Evolutionary conservation across 2,888 invertebrate genomes (phyloP).

Genomic region (Acanthosepion lycidas): DNA sequence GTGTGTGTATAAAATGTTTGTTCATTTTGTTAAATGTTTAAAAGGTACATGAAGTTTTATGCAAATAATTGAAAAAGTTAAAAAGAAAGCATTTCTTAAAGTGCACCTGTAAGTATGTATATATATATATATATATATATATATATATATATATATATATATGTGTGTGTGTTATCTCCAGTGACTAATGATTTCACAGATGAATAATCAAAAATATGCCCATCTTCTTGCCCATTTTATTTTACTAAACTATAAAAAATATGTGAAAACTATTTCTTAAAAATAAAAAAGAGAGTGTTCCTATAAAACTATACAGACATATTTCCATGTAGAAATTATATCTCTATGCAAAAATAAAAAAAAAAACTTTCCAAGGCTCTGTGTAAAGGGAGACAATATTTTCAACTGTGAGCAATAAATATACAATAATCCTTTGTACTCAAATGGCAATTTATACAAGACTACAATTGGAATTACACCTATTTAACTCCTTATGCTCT

Average conservation of each 20-base stretch:
- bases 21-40: background rate
- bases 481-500: no score
- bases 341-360: no score
- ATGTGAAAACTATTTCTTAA: background rate
- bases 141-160: background rate
- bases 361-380: no score
- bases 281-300: background rate
- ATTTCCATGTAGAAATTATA: no score
- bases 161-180: background rate
- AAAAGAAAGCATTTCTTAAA: background rate
- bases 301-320: no score
- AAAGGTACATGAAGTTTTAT: background rate
- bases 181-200: background rate
- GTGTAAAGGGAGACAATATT: no score
- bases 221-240: background rate
- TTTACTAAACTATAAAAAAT: background rate
- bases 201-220: constrained; percentile 9
- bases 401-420: no score
- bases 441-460: no score
- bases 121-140: background rate
- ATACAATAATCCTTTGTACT: no score
- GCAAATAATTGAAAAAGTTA: background rate
- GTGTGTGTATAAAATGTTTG: background rate
- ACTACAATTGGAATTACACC: no score
- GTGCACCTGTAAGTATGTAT: background rate